These are phyloP conservation scores for Drosophila greeni DNA, from an alignment of 2,888 invertebrate genomes.

Conservation along the genomic window DNA sequence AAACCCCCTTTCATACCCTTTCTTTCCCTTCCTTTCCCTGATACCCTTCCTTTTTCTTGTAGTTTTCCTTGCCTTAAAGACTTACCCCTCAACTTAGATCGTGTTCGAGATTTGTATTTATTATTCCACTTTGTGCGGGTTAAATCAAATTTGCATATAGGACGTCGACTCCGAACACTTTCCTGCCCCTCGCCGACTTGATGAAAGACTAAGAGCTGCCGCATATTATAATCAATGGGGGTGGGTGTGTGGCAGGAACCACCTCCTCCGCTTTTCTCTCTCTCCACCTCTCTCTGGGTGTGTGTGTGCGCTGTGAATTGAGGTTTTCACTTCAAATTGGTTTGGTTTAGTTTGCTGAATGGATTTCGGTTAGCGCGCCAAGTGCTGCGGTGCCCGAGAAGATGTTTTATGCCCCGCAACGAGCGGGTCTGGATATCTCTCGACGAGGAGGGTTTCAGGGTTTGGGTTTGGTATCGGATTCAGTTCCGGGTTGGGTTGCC, in stretches of 20 bases:
- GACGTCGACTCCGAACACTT: constrained; percentile 35
- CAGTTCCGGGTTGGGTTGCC: background rate
- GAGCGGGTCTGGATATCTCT: background rate
- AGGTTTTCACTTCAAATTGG: constrained; percentile 54
- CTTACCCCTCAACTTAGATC: constrained; percentile 29
- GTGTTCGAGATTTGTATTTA: constrained; percentile 47
- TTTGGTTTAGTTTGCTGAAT: constrained; percentile 56
- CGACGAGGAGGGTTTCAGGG: background rate
- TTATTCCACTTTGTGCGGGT: constrained; percentile 53
- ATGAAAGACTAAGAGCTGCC: constrained; percentile 47
- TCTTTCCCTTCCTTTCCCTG: background rate
- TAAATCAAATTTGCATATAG: constrained; percentile 55
- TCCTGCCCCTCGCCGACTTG: constrained; percentile 25
- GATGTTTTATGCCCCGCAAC: constrained; percentile 19
- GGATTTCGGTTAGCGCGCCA: constrained; percentile 51
- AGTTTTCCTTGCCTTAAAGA: background rate
- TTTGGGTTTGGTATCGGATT: background rate
- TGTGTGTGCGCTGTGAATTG: constrained; percentile 36
- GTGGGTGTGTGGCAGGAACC: background rate
- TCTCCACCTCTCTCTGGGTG: background rate
- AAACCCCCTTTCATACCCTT: background rate
- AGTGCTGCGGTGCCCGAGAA: constrained; percentile 39
- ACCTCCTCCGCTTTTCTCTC: background rate
- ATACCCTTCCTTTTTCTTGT: no score
- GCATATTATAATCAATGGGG: constrained; percentile 51